Base-by-base conservation (phyloP, 2,888 invertebrate genomes). In the Ophioninae sp. region DNA sequence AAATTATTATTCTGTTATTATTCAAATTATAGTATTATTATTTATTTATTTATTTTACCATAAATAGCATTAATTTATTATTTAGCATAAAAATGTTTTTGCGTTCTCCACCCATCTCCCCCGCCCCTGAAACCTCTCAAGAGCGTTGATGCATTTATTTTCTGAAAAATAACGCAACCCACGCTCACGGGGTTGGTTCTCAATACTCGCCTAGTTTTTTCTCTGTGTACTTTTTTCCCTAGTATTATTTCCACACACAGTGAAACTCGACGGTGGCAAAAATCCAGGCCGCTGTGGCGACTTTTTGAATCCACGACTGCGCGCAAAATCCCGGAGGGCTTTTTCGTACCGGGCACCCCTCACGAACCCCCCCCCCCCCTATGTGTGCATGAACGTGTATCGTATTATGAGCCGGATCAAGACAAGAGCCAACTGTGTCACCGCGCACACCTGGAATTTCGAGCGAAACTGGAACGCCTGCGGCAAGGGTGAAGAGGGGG, bases 251-350 rank as follows among this genome's bases (percentile, higher is more conserved):
- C 81, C 79, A 83, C 75, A 37, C 58, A 30, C 64, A 58, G 73
- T 79, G 67, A 51, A 6, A 51, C 59, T 67, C n/a, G 39, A 63
- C 64, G 69, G 74, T 79, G 83, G 85, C 87, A 85, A 84, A 87
- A 87, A 85, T 87, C 83, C 78, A 56, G 41, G 22, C 61, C 79
- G 81, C 87, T 87, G 85, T 85, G 84, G 77, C 84, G 69, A 79
- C 76, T 81, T 87, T 87, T 86, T 83, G 80, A 82, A 69, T 59
- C 80, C 69, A 37, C 73, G 77, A 51, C 74, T 64, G 64, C n/a
- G 67, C 59, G 61, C 68, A 77, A 51, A 79, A 80, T 73, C 86
- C 85, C 85, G 72, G 79, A 82, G 84, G 85, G 82, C 83, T 85
- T 85, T 84, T 83, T 72, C 69, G 79, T 84, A 85, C 76, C 71